A percentile compares a stretch with the other conserved stretches of the same genome.
Conservation (phyloP, 1,140 invertebrate species). For the Drosophila parabipectinata region DNA sequence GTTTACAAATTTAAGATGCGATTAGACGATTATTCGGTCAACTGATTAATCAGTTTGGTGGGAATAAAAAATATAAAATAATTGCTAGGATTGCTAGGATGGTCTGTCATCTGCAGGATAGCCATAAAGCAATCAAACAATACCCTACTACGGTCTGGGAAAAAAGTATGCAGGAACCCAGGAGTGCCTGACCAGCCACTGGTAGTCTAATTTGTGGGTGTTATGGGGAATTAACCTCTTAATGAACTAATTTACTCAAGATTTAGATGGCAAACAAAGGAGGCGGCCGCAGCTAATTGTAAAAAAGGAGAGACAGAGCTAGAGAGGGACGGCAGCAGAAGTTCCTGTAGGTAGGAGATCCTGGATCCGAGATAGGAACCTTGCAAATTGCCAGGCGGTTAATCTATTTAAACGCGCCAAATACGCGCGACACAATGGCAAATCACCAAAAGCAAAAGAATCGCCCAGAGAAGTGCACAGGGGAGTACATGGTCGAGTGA, state of each 20-base stretch:
- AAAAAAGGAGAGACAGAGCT: conserved; percentile 31
- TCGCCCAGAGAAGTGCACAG: neutral
- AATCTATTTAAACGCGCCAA: conserved; percentile 84
- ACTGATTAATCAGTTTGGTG: conserved; percentile 32
- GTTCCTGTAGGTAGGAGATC: conserved; percentile 29
- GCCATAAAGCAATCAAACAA: conserved; percentile 33
- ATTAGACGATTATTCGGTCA: conserved; percentile 68
- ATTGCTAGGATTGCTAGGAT: neutral
- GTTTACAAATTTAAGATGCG: conserved; percentile 30
- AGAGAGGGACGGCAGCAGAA: neutral
- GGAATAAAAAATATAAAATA: conserved; percentile 30
- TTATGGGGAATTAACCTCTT: conserved; percentile 84
- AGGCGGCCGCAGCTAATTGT: conserved; percentile 75
- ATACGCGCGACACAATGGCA: conserved; percentile 74
- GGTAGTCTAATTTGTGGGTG: conserved; percentile 78
- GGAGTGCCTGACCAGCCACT: conserved; percentile 13
- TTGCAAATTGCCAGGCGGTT: conserved; percentile 82
- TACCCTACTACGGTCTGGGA: conserved; percentile 17
- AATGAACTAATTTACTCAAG: conserved; percentile 84
- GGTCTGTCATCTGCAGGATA: neutral
- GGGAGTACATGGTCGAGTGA: conserved; percentile 66
- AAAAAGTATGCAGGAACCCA: conserved; percentile 20
- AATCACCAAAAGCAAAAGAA: conserved; percentile 25
- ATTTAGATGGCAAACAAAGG: conserved; percentile 80
- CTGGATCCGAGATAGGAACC: conserved; percentile 61